phyloP scores from a whole-genome alignment of 2,113 vertebrate species.

The Actenoides lindsayi region DNA sequence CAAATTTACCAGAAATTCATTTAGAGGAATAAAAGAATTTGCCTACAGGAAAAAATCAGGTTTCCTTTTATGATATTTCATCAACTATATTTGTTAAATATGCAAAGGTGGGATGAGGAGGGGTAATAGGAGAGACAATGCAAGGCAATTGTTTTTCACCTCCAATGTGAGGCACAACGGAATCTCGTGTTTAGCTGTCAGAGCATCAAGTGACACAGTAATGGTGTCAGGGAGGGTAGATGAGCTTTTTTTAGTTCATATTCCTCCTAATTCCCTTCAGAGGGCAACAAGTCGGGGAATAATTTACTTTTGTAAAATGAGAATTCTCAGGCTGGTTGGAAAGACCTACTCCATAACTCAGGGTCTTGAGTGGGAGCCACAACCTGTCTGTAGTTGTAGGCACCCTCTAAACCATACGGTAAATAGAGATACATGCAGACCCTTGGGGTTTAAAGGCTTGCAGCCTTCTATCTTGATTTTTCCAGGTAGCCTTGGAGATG shows the following conservation, averaged over 20 bases:
- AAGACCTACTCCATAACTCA: background rate
- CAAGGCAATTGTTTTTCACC: background rate
- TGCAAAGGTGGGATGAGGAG: background rate
- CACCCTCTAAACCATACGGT: background rate
- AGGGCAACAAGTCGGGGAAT: background rate
- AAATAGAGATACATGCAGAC: rapidly evolving
- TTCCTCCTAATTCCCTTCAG: background rate
- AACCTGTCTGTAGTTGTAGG: too few species aligned
- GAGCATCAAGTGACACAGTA: background rate
- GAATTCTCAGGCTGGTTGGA: background rate
- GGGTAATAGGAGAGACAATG: background rate
- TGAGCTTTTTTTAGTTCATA: background rate
- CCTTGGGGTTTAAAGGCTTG: background rate
- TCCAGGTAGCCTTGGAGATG: rapidly evolving
- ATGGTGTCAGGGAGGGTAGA: background rate
- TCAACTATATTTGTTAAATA: background rate
- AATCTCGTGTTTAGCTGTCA: background rate
- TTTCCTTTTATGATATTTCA: background rate
- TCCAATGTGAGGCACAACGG: background rate
- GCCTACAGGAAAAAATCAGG: background rate
- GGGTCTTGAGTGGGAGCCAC: background rate
- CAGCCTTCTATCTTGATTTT: background rate
- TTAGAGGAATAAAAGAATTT: background rate
- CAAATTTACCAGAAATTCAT: background rate
- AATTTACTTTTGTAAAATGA: background rate